Base-by-base conservation (phyloP, 2,113 vertebrate species). In the Campylomormyrus tamandua region DNA sequence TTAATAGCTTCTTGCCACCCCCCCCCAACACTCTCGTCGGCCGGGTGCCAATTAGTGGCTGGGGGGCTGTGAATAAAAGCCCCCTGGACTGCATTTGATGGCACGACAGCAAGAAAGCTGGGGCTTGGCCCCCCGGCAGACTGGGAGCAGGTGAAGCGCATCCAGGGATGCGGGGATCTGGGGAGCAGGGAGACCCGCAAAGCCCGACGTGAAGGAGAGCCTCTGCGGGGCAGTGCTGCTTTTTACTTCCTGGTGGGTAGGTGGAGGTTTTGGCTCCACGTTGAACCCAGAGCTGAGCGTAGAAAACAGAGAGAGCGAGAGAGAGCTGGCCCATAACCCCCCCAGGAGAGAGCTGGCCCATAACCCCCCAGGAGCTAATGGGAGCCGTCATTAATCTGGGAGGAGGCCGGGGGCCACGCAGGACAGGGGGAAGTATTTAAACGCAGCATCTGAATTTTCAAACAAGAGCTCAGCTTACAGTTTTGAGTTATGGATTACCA, bases 1-100 rank as follows among this genome's bases (percentile, higher is more conserved):
- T 93, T 93, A 95, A 95, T 94, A 92, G 94, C 92, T 92, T 94
- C 90, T 92, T 84, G 87, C 88, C 90, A 89, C 48, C 90, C 87
- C 77, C 89, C 86, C 74, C 49, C n/a, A 11, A 17, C 27, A 19
- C 92, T 92, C 89, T 87, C 91, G 83, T n/a, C 89, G 86, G 86
- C 86, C 93, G 91, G 90, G 89, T 92, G 93, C 92, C 93, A 94
- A 93, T 94, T 93, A 93, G 92, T 92, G 90, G 70, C 93, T 52
- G 84, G 24, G 84, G 46, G 46, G 49, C n/a, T 49, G 46, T 27
- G 84, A 31, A 87, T 50, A 87, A n/a, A 86, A 86, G 84, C 84
- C 45, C 48, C 48, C 21, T 7, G 11, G 35, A 19, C 80, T 83
- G 80, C 15, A 27, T 46, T 83, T 83, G 77, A 83, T 27, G 42